Evolutionary conservation across 1,140 invertebrate species (phyloP).

Genomic region (Daktulosphaira vitifoliae): DNA sequence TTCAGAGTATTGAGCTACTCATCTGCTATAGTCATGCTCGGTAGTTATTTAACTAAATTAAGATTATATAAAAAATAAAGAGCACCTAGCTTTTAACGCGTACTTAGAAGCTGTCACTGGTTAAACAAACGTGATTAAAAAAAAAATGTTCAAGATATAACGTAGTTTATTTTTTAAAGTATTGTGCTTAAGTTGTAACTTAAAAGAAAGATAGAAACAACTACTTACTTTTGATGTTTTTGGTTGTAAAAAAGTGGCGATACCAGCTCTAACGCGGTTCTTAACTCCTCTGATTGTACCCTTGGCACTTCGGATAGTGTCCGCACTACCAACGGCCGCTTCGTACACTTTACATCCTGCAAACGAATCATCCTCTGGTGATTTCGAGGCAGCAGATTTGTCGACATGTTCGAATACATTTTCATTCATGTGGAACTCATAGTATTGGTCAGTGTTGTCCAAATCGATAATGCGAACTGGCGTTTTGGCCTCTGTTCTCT

Average conservation of each 20-base stretch:
- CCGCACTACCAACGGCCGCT: slow-evolving; percentile 51
- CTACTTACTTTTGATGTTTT: slow-evolving; percentile 58
- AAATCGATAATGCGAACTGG: slow-evolving; percentile 1
- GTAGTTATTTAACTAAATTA: no score
- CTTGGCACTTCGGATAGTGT: slow-evolving; percentile 76
- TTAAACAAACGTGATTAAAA: no score
- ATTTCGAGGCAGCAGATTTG: slow-evolving; percentile 40
- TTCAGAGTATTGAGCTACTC: no score
- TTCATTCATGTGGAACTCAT: slow-evolving; percentile 74
- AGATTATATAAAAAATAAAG: no score
- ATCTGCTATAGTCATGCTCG: no score
- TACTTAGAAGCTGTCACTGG: no score
- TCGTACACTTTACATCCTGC: slow-evolving; percentile 69
- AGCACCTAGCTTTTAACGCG: no score
- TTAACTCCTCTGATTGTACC: slow-evolving; percentile 87
- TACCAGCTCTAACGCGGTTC: slow-evolving; percentile 85
- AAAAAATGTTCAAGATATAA: no score
- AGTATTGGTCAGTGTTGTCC: slow-evolving; percentile 47
- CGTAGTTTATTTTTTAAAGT: no score
- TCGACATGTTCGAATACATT: slow-evolving; percentile 49
- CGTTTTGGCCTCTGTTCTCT: background rate
- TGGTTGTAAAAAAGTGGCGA: slow-evolving; percentile 83
- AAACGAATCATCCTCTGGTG: slow-evolving; percentile 58
- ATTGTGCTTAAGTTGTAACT: no score
- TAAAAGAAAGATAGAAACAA: no score